Percentiles rank a stretch among this genome's conserved stretches.
Evolutionary conservation across 2,888 invertebrate species (phyloP).

Genomic region (Rhorus exstirpatorius): DNA sequence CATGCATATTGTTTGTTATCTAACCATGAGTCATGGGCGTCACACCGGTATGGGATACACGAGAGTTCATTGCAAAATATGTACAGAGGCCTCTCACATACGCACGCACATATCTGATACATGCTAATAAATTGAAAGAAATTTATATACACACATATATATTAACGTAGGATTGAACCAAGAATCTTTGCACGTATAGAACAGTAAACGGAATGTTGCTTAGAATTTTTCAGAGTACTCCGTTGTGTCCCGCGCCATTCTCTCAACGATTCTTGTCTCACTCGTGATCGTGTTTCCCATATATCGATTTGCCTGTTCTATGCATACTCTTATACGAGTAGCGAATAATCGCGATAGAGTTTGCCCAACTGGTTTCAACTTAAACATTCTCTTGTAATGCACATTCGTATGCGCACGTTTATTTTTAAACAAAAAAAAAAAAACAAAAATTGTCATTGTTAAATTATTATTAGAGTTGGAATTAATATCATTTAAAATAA

Average conservation of each 20-base stretch:
- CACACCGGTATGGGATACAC: slow-evolving; percentile 23
- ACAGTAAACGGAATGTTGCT: slow-evolving; percentile 57
- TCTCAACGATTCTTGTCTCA: slow-evolving; percentile 51
- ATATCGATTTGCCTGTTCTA: slow-evolving; percentile 57
- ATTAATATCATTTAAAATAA: not conserved
- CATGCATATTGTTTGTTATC: slow-evolving; percentile 78
- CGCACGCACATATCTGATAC: not conserved
- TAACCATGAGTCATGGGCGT: slow-evolving; percentile 41
- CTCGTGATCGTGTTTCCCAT: slow-evolving; percentile 49
- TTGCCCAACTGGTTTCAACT: slow-evolving; percentile 53
- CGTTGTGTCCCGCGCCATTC: slow-evolving; percentile 50
- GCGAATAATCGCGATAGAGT: slow-evolving; percentile 45
- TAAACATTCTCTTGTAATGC: slow-evolving; percentile 33
- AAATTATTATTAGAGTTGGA: not conserved
- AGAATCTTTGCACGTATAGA: slow-evolving; percentile 23
- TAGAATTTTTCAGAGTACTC: slow-evolving; percentile 54
- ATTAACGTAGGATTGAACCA: slow-evolving; percentile 23
- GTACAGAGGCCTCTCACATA: slow-evolving; percentile 4
- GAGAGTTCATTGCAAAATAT: slow-evolving; percentile 47
- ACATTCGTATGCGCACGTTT: slow-evolving; percentile 3
- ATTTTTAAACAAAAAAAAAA: slow-evolving; percentile 10
- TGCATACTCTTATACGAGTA: slow-evolving; percentile 38
- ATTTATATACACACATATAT: not conserved
- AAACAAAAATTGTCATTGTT: not conserved
- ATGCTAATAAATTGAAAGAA: slow-evolving; percentile 9